These are phyloP conservation scores for Tethea ocularis DNA, from an alignment of 2,888 invertebrate species.

Conservation along the genomic window DNA sequence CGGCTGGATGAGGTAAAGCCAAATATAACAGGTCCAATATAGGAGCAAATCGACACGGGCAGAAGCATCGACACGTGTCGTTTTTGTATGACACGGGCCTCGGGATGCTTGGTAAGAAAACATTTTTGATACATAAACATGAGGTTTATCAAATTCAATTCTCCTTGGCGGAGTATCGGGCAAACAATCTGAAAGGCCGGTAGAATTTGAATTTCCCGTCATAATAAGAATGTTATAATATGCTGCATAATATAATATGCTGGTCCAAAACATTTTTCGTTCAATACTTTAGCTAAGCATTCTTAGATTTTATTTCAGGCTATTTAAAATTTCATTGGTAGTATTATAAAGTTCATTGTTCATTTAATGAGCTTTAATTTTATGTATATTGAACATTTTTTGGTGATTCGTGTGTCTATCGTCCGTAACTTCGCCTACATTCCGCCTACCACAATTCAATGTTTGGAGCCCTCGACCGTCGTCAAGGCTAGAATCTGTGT, in stretches of 20 bases:
- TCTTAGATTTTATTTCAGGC: not conserved
- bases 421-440: slow-evolving; percentile 52
- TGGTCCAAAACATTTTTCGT: not conserved
- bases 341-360: slow-evolving; percentile 46
- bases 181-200: not conserved
- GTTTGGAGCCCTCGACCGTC: slow-evolving; percentile 23
- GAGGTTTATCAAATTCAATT: slow-evolving; percentile 1
- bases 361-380: slow-evolving; percentile 46
- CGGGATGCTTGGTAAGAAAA: not conserved
- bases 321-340: slow-evolving; percentile 5
- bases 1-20: slow-evolving; percentile 15
- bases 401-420: slow-evolving; percentile 42
- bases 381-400: slow-evolving; percentile 47
- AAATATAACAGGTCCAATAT: slow-evolving; percentile 26
- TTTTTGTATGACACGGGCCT: slow-evolving; percentile 25
- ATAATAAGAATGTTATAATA: too few relatives aligned
- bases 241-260: not conserved
- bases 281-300: not conserved
- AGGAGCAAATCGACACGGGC: slow-evolving; percentile 28
- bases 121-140: slow-evolving; percentile 4
- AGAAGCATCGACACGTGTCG: slow-evolving; percentile 36
- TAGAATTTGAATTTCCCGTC: not conserved
- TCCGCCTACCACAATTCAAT: slow-evolving; percentile 44
- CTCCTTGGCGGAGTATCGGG: not conserved
- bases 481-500: slow-evolving; percentile 27